These are phyloP conservation scores for Ceramica pisi DNA, from an alignment of 2,888 invertebrate species.

Conservation along the genomic window DNA sequence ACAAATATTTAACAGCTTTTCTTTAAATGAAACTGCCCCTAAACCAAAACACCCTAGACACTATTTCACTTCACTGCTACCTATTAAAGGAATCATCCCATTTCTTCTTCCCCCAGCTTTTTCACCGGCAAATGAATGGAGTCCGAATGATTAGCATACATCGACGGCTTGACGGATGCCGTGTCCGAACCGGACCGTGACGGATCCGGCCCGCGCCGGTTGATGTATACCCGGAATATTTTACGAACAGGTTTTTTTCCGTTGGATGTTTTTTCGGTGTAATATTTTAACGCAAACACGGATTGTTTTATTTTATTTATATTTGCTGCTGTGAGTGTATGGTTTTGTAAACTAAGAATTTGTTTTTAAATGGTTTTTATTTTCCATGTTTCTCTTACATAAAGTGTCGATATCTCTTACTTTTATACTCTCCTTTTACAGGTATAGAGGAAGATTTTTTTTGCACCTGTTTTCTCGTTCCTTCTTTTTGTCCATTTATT, in stretches of 20 bases:
- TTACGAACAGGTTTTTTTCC: slow-evolving; percentile 47
- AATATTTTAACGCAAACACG: slow-evolving; percentile 31
- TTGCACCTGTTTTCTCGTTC: too few species aligned
- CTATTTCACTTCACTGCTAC: slow-evolving; percentile 23
- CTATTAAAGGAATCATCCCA: slow-evolving; percentile 33
- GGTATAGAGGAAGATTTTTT: too few species aligned
- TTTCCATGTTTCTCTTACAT: too few species aligned
- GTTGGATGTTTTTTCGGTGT: slow-evolving; percentile 12
- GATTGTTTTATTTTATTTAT: slow-evolving; percentile 27
- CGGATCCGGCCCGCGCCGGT: slow-evolving; percentile 45
- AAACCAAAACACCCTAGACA: background rate
- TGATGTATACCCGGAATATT: slow-evolving; percentile 58
- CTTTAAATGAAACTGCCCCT: background rate
- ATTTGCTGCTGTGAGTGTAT: slow-evolving; percentile 9
- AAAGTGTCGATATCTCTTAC: too few species aligned
- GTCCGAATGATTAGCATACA: slow-evolving; percentile 61
- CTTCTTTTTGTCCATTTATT: too few species aligned
- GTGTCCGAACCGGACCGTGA: slow-evolving; percentile 54
- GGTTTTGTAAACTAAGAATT: slow-evolving; percentile 19
- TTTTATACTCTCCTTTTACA: too few species aligned
- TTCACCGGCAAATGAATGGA: slow-evolving; percentile 48
- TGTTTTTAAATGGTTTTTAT: background rate
- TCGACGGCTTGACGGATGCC: slow-evolving; percentile 59
- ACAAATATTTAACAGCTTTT: background rate
- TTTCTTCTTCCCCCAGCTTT: slow-evolving; percentile 43